Evolutionary conservation across 2,888 invertebrate species (phyloP).

Genomic region (Crossocerus cetratus): DNA sequence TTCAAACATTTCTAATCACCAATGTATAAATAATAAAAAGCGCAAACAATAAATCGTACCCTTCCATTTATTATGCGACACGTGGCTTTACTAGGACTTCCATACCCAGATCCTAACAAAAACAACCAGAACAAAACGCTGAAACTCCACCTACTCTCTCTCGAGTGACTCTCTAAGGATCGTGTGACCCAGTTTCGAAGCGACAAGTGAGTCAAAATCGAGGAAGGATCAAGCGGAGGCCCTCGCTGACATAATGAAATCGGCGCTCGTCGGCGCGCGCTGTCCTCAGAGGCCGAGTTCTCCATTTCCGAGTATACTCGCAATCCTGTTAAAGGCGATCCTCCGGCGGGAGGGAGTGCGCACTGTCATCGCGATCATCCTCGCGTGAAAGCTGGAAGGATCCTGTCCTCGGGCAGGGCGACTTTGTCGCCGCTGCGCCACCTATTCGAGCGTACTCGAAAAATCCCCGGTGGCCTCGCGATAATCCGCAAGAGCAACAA

Average conservation of each 20-base stretch:
- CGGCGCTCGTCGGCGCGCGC: neutral
- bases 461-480: conserved; percentile 24
- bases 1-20: no score
- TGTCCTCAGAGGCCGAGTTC: neutral
- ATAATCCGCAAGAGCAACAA: conserved; percentile 49
- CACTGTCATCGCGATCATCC: conserved; percentile 31
- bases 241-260: neutral
- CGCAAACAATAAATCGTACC: no score
- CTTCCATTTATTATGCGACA: no score
- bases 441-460: conserved; percentile 4
- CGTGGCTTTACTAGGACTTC: no score
- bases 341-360: conserved; percentile 4
- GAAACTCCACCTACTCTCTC: no score
- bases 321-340: conserved; percentile 12
- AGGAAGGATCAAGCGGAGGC: neutral
- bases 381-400: conserved; percentile 36
- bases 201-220: no score
- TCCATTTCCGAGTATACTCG: neutral
- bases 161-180: no score
- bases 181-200: no score
- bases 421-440: conserved; percentile 42
- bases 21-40: no score
- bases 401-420: conserved; percentile 18
- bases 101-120: no score
- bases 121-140: no score